These are phyloP conservation scores for Hydrocynus forskahlii DNA, from an alignment of 2,797 vertebrate species.

Conservation along the genomic window DNA sequence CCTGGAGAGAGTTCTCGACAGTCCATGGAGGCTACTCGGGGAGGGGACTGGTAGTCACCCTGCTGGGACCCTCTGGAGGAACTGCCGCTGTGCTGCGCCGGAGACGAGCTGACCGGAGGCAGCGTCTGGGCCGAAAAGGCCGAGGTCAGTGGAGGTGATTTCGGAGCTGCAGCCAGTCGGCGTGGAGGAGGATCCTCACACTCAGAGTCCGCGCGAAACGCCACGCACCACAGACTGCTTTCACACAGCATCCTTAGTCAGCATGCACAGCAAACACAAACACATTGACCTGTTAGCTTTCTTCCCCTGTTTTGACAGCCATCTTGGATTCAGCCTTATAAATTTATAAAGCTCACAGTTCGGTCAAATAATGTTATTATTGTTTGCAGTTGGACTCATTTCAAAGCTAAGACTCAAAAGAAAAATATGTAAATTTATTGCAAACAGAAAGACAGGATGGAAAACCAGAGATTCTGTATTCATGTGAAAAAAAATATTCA, in stretches of 20 bases:
- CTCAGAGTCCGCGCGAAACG: constrained; percentile 60
- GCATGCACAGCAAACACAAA: constrained; percentile 8
- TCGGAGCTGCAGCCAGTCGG: constrained; percentile 40
- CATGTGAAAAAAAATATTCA: no score
- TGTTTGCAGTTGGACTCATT: no score
- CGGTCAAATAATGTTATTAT: no score
- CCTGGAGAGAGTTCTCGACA: constrained; percentile 65
- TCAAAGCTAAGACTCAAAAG: no score
- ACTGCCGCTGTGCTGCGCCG: constrained; percentile 15
- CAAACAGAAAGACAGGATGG: no score
- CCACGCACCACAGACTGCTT: constrained; percentile 73
- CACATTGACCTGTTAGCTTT: no score
- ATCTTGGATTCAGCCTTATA: no score
- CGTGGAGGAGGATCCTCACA: constrained; percentile 45
- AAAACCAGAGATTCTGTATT: no score
- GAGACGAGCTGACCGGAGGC: constrained; percentile 39
- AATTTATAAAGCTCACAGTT: no score
- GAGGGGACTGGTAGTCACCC: neutral
- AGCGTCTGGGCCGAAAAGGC: constrained; percentile 46
- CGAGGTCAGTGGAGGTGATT: constrained; percentile 47
- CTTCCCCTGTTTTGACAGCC: no score
- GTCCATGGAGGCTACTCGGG: neutral
- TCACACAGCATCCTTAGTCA: constrained; percentile 80
- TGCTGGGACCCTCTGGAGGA: constrained; percentile 35
- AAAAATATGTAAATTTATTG: no score